Base-by-base conservation (phyloP, 2,113 vertebrate genomes). In the Rutilus rutilus region DNA sequence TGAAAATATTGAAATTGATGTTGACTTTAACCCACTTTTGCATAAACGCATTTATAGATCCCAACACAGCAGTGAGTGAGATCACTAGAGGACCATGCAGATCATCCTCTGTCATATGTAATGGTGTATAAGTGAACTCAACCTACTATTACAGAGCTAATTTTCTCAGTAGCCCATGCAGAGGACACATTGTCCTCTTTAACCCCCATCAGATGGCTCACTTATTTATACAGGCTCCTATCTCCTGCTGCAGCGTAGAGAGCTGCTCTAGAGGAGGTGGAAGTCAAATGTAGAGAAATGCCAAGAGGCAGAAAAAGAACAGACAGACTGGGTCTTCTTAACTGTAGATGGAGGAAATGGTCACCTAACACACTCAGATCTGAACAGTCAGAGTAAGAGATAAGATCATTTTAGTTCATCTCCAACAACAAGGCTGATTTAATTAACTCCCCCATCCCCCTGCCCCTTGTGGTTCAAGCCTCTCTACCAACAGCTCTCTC, bases 321-420 rank as follows among this genome's bases (percentile, higher is more conserved):
- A 65, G 60, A 62, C 1, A 15, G 12, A 6, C 62, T 33, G 9
- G 11, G 15, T 78, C 19, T 78, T 78, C 19, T 78, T 78, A 36
- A 57, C 50, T 57, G 50, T 57, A 33, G 1, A 2, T n/a, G 76
- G 14, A n/a, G 23, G 12, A 25, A 47, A 74, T 88, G 84, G 86
- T 92, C 87, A 71, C 19, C 33, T 21, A 71, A 12, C 33, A 42
- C 67, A 7, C 52, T 75, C 67, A 90, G 78, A 88, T 87, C 88
- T 93, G 92, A 94, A 62, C 60, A 15, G 23, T 45, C 71, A 25
- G 39, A 15, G 71, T 47, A 74, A 74, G 71, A 1, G 6, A 74
- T 93, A 88, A 94, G 83, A 83, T 88, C 76, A 86, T 93, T 93
- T 94, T 94, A 94, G 93, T 94, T 93, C 91, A 92, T 93, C 93